phyloP scores from a whole-genome alignment of 2,888 invertebrate species.

The Ichneumoninae sp. region DNA sequence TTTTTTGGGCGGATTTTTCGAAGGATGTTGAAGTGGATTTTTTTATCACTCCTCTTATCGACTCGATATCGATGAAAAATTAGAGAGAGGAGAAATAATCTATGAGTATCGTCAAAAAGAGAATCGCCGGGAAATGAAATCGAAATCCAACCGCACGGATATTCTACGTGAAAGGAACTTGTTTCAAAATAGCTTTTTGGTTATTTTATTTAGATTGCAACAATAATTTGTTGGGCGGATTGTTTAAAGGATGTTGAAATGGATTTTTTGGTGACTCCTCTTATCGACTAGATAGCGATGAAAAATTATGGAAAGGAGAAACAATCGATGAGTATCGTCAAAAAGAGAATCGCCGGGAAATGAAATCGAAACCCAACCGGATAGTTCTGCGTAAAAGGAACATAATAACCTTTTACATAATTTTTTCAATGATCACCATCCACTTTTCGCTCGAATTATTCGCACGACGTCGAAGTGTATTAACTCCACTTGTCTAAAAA shows the following conservation, averaged over 20 bases:
- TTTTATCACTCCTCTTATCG: no score
- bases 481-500: no score
- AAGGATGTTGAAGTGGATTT: no score
- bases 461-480: no score
- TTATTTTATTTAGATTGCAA: neutral
- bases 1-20: neutral
- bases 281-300: no score
- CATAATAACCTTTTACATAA: neutral
- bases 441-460: neutral
- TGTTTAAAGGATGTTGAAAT: neutral
- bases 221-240: neutral
- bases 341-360: neutral
- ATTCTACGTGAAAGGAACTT: neutral
- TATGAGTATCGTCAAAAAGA: neutral
- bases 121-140: neutral
- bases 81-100: no score
- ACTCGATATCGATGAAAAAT: no score
- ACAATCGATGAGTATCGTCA: no score
- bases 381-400: neutral
- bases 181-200: neutral
- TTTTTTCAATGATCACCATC: neutral
- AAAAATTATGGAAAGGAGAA: no score
- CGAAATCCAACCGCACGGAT: constrained; percentile 11
- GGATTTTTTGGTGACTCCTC: no score
- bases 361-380: constrained; percentile 4